A percentile compares a stretch with the other conserved stretches of the same genome.
phyloP scores from a whole-genome alignment of 2,797 vertebrate species.

The Eidolon dupreanum region DNA sequence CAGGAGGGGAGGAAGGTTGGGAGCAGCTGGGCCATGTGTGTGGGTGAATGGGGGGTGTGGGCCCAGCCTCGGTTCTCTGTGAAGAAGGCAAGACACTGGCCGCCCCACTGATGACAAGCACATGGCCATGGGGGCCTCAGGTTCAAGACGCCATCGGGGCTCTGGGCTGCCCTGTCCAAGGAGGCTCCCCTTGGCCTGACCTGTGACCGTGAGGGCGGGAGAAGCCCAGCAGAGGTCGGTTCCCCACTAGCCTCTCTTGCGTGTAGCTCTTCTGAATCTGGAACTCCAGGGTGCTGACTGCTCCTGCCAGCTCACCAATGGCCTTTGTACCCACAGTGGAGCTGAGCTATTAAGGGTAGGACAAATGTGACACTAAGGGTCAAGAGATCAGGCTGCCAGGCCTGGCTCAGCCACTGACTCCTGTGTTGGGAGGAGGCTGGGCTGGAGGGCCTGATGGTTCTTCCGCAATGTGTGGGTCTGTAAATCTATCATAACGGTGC shows the following conservation, averaged over 20 bases:
- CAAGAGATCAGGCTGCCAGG: neutral
- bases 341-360: neutral
- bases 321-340: neutral
- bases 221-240: neutral
- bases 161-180: neutral
- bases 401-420: neutral
- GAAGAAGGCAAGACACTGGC: neutral
- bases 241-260: neutral
- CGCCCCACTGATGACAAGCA: neutral
- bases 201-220: neutral
- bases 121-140: neutral
- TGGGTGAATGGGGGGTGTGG: neutral
- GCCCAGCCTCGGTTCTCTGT: neutral
- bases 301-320: neutral
- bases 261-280: neutral
- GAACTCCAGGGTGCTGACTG: neutral
- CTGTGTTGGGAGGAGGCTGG: neutral
- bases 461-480: neutral
- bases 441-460: too few species aligned
- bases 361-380: neutral
- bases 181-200: neutral
- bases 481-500: neutral
- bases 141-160: neutral
- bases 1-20: neutral
- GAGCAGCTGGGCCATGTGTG: neutral